phyloP scores from a whole-genome alignment of 2,888 invertebrate genomes.

The Entomobrya proxima region DNA sequence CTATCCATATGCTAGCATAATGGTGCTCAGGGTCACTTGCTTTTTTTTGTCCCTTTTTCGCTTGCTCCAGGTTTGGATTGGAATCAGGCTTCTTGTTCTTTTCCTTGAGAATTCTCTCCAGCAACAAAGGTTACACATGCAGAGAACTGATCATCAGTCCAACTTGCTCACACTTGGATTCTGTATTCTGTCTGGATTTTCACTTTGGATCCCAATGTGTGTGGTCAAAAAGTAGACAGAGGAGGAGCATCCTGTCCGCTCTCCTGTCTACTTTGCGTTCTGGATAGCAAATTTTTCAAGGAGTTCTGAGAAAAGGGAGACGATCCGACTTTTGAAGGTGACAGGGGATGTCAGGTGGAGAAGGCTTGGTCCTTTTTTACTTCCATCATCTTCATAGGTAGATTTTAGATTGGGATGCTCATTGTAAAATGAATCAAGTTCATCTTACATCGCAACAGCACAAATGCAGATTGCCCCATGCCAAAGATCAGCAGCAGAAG shows the following conservation, averaged over 20 bases:
- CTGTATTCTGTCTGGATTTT: not conserved
- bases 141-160: not conserved
- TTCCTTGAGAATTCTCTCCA: not conserved
- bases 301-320: not conserved
- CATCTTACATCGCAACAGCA: not conserved
- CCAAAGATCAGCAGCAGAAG: too few species aligned
- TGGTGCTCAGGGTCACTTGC: not conserved
- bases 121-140: not conserved
- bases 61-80: not conserved
- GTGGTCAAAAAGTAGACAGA: conserved; percentile 18
- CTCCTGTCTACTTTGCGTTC: too few species aligned
- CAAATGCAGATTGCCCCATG: too few species aligned
- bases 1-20: not conserved
- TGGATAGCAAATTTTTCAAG: too few species aligned
- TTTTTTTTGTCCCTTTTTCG: not conserved
- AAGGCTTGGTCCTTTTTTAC: not conserved
- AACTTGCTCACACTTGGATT: not conserved
- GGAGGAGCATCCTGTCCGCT: not conserved
- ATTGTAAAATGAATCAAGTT: not conserved
- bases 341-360: conserved; percentile 41
- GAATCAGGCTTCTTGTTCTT: not conserved
- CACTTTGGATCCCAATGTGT: not conserved
- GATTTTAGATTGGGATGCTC: not conserved
- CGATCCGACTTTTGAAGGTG: conserved; percentile 42
- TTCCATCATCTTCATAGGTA: not conserved